phyloP scores from a whole-genome alignment of 2,888 invertebrate genomes.

The Neoascia interrupta region DNA sequence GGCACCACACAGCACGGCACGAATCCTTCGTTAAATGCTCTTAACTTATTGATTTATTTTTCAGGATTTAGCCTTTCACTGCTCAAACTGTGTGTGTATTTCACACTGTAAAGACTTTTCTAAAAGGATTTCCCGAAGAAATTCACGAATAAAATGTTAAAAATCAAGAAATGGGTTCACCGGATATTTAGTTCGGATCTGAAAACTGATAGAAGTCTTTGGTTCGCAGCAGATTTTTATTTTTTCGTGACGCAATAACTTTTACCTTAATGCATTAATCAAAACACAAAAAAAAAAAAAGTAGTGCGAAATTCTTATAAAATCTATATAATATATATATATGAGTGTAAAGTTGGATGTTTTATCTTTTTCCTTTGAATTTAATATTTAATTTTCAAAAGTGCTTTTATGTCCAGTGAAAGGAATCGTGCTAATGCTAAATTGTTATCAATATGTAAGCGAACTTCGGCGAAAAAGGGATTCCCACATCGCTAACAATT shows the following conservation, averaged over 20 bases:
- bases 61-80: constrained; percentile 56
- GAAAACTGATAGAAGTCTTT: constrained; percentile 43
- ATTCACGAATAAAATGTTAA: constrained; percentile 54
- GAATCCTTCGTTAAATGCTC: constrained; percentile 63
- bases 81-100: constrained; percentile 65
- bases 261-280: constrained; percentile 37
- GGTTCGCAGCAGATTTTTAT: constrained; percentile 27
- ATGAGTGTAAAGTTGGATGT: constrained; percentile 23
- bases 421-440: constrained; percentile 39
- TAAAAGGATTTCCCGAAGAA: constrained; percentile 46
- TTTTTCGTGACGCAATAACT: constrained; percentile 50
- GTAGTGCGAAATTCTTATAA: too few relatives aligned
- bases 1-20: too few relatives aligned
- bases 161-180: constrained; percentile 51
- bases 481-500: constrained; percentile 26
- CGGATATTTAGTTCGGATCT: constrained; percentile 53
- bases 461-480: constrained; percentile 29
- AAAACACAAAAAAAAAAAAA: too few relatives aligned
- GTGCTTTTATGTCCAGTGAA: constrained; percentile 22
- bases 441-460: constrained; percentile 40
- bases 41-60: constrained; percentile 64
- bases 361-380: constrained; percentile 34
- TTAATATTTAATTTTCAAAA: constrained; percentile 25
- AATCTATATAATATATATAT: constrained; percentile 41
- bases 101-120: constrained; percentile 61